A percentile compares a stretch with the other conserved stretches of the same genome.
Evolutionary conservation across 2,888 invertebrate genomes (phyloP).

Genomic region (Parnassius apollo): DNA sequence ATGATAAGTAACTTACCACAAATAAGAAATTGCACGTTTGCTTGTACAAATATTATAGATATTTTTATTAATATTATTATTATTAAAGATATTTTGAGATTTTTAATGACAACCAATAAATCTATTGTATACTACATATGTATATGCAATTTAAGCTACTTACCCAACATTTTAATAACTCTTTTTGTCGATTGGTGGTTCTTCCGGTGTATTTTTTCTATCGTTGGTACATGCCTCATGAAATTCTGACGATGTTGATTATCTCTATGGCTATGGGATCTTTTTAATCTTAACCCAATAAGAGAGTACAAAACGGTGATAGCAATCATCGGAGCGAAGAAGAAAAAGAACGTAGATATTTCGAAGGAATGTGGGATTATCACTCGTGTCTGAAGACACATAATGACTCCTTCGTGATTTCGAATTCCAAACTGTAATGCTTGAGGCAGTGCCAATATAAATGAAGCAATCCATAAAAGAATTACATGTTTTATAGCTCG

Average conservation of each 20-base stretch:
- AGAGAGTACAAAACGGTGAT: constrained; percentile 87
- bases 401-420: constrained; percentile 56
- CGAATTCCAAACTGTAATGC: constrained; percentile 75
- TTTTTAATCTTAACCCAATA: constrained; percentile 82
- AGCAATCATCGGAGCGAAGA: constrained; percentile 88
- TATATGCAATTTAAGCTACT: constrained; percentile 47
- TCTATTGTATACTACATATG: no score
- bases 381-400: constrained; percentile 74
- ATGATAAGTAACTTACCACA: no score
- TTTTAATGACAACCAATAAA: no score
- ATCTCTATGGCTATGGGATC: constrained; percentile 57
- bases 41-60: no score
- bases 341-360: constrained; percentile 86
- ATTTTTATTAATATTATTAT: no score
- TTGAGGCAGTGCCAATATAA: constrained; percentile 87
- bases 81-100: no score
- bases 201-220: constrained; percentile 54
- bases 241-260: constrained; percentile 42
- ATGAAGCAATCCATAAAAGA: constrained; percentile 89
- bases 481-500: constrained; percentile 91
- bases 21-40: no score
- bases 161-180: constrained; percentile 89
- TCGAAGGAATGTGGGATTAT: constrained; percentile 84
- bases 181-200: constrained; percentile 82
- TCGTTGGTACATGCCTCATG: constrained; percentile 20